Conservation (phyloP, 2,797 vertebrate species). For the Neopelma chrysocephalum region DNA sequence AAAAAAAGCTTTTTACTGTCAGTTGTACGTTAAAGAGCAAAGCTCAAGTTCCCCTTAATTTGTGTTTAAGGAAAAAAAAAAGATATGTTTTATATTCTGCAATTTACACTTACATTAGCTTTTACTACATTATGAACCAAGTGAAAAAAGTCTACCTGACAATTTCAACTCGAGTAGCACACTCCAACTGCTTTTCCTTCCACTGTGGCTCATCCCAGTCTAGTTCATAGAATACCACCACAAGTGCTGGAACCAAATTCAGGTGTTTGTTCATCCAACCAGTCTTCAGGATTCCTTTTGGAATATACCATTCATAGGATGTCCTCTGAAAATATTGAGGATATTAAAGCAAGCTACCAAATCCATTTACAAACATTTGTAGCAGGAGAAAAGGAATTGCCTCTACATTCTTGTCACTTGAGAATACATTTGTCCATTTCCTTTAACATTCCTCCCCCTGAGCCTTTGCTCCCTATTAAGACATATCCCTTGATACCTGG, state of each 20-base stretch:
- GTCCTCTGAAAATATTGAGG: conserved; percentile 82
- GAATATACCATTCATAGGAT: conserved; percentile 99
- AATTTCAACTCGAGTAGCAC: conserved; percentile 96
- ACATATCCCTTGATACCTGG: not conserved
- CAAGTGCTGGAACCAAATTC: conserved; percentile 93
- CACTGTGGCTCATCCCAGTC: conserved; percentile 98
- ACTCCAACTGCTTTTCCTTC: conserved; percentile 97
- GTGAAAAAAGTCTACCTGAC: conserved; percentile 82
- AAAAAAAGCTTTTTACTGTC: not conserved
- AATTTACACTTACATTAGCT: not conserved
- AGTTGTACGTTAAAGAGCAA: not conserved
- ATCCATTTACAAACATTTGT: not conserved
- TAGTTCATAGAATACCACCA: conserved; percentile 96
- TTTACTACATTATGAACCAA: not conserved
- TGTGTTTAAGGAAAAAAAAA: not conserved
- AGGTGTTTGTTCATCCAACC: conserved; percentile 99
- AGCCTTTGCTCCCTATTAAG: not conserved
- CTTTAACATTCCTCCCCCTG: not conserved
- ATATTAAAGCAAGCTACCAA: not conserved
- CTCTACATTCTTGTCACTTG: not conserved
- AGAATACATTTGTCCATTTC: not conserved
- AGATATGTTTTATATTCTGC: not conserved
- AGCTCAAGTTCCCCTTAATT: not conserved
- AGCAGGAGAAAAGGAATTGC: not conserved
- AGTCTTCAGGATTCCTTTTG: conserved; percentile 96